Conservation (phyloP, 2,888 invertebrate species). For the Rutpela maculata region DNA sequence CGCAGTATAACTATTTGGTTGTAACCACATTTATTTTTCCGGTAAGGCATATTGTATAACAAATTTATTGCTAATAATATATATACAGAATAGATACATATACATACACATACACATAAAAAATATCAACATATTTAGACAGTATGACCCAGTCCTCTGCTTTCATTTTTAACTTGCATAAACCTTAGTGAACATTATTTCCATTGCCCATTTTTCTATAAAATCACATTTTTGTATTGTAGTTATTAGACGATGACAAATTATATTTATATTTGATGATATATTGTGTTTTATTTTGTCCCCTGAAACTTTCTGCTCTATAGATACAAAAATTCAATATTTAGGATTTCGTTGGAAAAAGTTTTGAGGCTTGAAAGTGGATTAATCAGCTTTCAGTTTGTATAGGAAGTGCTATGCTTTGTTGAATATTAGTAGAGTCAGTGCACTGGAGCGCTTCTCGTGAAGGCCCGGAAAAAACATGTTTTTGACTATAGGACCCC, state of each 20-base stretch:
- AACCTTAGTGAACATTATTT: slow-evolving; percentile 45
- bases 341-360: too few relatives aligned
- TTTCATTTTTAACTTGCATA: slow-evolving; percentile 28
- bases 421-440: too few relatives aligned
- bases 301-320: not conserved
- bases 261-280: slow-evolving; percentile 57
- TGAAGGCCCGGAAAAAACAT: too few relatives aligned
- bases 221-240: slow-evolving; percentile 56
- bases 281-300: slow-evolving; percentile 32
- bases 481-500: too few relatives aligned
- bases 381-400: too few relatives aligned
- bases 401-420: too few relatives aligned
- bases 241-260: slow-evolving; percentile 49
- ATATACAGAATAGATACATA: slow-evolving; percentile 27
- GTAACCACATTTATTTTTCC: slow-evolving; percentile 31
- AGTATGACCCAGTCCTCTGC: slow-evolving; percentile 20
- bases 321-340: too few relatives aligned
- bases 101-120: slow-evolving; percentile 28
- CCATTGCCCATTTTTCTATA: slow-evolving; percentile 51
- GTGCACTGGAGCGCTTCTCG: too few relatives aligned
- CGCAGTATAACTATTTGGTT: not conserved
- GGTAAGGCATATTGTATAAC: slow-evolving; percentile 2
- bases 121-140: slow-evolving; percentile 29
- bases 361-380: too few relatives aligned
- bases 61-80: slow-evolving; percentile 13